Evolutionary conservation across 2,113 vertebrate genomes (phyloP).

Genomic region (Plotosus lineatus): DNA sequence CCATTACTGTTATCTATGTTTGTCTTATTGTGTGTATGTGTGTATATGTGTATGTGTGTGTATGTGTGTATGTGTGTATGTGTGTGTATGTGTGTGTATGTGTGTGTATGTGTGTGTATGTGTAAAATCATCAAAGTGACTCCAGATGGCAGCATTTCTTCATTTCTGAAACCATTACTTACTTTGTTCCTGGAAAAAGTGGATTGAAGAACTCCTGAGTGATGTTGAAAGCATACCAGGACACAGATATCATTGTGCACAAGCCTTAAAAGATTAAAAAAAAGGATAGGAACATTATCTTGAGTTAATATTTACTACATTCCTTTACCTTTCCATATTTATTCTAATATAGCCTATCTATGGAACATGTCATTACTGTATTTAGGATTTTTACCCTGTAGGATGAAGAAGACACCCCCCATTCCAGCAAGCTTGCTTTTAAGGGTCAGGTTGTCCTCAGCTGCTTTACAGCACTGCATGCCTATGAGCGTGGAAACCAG

Average conservation of each 20-base stretch:
- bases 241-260: constrained; percentile 83
- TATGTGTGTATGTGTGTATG: background rate
- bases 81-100: background rate
- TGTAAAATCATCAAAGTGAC: background rate
- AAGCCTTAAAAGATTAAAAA: constrained; percentile 67
- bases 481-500: constrained; percentile 74
- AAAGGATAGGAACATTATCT: background rate
- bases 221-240: constrained; percentile 89
- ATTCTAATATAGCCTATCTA: background rate
- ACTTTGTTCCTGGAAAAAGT: constrained; percentile 78
- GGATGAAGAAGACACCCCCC: constrained; percentile 74
- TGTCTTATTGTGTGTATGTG: too few relatives aligned
- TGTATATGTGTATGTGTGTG: background rate
- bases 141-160: constrained; percentile 40
- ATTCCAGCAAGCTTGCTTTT: constrained; percentile 78
- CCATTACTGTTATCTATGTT: too few relatives aligned
- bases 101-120: background rate
- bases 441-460: constrained; percentile 63
- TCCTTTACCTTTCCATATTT: background rate
- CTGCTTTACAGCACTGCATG: constrained; percentile 79
- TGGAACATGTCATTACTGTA: background rate
- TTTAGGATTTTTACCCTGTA: constrained; percentile 73
- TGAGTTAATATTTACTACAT: too few relatives aligned
- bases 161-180: constrained; percentile 51
- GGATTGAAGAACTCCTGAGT: constrained; percentile 85